Evolutionary conservation across 1,140 invertebrate genomes (phyloP).

Genomic region (Rhyzopertha dominica): DNA sequence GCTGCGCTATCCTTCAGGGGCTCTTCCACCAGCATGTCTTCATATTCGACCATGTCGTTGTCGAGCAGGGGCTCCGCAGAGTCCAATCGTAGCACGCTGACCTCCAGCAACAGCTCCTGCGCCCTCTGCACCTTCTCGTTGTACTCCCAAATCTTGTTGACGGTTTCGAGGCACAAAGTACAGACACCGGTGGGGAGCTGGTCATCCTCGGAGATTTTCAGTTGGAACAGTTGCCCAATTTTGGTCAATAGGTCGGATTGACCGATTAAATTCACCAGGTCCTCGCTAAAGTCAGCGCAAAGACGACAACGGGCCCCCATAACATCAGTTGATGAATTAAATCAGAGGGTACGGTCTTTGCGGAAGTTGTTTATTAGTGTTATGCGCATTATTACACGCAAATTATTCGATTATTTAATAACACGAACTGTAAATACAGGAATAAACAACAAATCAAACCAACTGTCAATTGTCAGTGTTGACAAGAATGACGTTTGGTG

Average conservation of each 20-base stretch:
- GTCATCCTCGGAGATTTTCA: slow-evolving; percentile 35
- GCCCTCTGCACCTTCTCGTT: slow-evolving; percentile 38
- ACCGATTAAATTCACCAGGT: slow-evolving; percentile 30
- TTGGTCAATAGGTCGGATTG: slow-evolving; percentile 28
- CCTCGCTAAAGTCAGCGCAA: slow-evolving; percentile 45
- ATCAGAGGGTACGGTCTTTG: too few species aligned
- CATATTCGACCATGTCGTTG: background rate
- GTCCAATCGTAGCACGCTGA: too few species aligned
- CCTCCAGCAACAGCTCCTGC: slow-evolving; percentile 36
- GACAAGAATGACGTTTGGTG: too few species aligned
- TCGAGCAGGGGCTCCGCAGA: too few species aligned
- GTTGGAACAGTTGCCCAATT: slow-evolving; percentile 36
- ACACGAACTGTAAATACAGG: too few species aligned
- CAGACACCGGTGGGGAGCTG: slow-evolving; percentile 36
- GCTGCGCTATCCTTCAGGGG: background rate
- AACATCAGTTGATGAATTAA: slow-evolving; percentile 13
- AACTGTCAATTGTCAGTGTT: too few species aligned
- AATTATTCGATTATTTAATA: too few species aligned
- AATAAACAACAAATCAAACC: too few species aligned
- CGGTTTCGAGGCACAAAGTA: slow-evolving; percentile 34
- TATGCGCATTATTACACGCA: too few species aligned
- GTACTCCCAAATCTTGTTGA: slow-evolving; percentile 38
- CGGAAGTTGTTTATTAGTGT: too few species aligned
- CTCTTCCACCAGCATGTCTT: too few species aligned
- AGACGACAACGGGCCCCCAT: slow-evolving; percentile 48